Evolutionary conservation across 2,797 vertebrate species (phyloP), one percentile per base, ranked within the genome.

Genomic region (Zonotrichia albicollis): DNA sequence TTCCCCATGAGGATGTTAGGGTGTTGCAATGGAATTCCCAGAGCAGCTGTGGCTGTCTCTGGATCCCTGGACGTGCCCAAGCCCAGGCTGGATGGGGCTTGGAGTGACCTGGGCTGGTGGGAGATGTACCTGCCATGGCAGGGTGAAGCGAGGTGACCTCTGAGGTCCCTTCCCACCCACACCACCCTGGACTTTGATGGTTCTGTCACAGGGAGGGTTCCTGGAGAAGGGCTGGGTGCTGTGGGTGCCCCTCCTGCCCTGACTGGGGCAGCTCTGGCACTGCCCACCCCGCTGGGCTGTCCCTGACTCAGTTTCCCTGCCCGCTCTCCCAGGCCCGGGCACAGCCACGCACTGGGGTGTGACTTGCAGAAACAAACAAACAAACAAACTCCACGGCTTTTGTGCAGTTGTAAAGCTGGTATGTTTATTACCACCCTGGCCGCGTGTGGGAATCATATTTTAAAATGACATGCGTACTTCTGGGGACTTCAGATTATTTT

Each of bases 21-120:
- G 19, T 6, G 38, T 14, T 46, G 46, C 23, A 7, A 0, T 60
- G 55, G 38, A 16, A 29, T 45, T 27, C 54, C 23, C n/a, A 14
- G 55, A 40, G 40, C 0, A 17, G 72, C 46, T 53, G 48, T 17
- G 64, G n/a, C 42, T 30, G 43, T 5, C 26, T 43, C 53, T 34
- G n/a, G 22, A 30, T 30, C 40, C 55, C 65, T 54, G 48, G 25
- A 1, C 25, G 9, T 34, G 55, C 8, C 17, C 34, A 5, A n/a
- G 40, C 57, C 29, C 42, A 1, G 38, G 45, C 1, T 58, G 27
- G 62, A 22, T 0, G 0, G 71, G 46, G 10, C 11, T n/a, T 7
- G 7, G 55, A 23, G n/a, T 25, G 7, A 0, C 10, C 58, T 25
- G 40, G n/a, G 23, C 1, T 0, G 1, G 16, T 14, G 55, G 29